Base-by-base conservation (phyloP, 2,797 vertebrate genomes). In the Sebastes minor region DNA sequence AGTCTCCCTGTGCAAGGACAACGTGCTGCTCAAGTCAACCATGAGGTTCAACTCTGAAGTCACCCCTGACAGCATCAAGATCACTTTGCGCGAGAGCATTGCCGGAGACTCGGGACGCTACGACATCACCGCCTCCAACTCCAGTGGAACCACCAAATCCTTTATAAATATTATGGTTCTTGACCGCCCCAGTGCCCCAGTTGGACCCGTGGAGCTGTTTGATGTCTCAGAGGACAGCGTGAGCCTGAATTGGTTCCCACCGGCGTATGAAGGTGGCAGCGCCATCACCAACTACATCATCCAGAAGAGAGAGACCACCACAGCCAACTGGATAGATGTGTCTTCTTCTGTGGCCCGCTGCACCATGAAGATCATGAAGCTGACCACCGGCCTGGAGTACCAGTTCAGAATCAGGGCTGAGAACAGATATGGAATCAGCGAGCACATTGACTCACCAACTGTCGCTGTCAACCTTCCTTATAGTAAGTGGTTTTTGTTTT, bases 341-440 rank as follows among this genome's bases (percentile, higher is more conserved):
- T 99, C 98, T 64, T 96, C 98, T 80, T 97, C 97, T 0, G 97
- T 98, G 77, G 98, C 98, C 75, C 97, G 98, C 88, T 99, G 96
- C 82, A 94, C 94, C 67, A 97, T 98, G 76, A 99, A 98, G 94
- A 95, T 99, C 65, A 96, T 97, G 97, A 99, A 96, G 89, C 94
- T 99, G 73, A 97, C 95, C 61, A 98, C 95, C 73, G 97, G 98
- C 83, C 94, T 99, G 88, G 98, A 99, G 87, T 99, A 99, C 87
- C 99, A 99, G 77, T 99, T 99, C 96, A 98, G 98, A 85, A 97
- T 99, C 87, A 97, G 96, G 88, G 98, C 99, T 86, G 99, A 99
- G 91, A 99, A 99, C 86, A 97, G 97, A 92, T 99, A 99, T 90
- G 99, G 99, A 88, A 97, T 99, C 90, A 99, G 99, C 1, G 98